Evolutionary conservation across 2,888 invertebrate genomes (phyloP), one percentile per base, ranked within the genome.

Genomic region (Tachystola acroxantha): DNA sequence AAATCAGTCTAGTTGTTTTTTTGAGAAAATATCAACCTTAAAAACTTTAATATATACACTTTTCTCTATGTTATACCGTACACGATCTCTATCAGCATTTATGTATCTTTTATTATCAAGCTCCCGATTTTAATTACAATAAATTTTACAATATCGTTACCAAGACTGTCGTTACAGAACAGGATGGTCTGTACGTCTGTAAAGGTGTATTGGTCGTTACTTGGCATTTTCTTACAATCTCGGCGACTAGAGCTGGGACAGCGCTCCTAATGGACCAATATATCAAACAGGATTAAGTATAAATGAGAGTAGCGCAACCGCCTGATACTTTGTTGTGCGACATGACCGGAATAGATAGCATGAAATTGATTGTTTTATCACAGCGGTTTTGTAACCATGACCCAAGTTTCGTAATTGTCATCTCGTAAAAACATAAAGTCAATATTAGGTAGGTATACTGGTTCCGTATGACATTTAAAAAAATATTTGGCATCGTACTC

Each of bases 281-380:
- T 79, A 80, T 84, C 82, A 82, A 79, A 80, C 60, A 67, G 80
- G 79, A 82, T 84, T 82, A 79, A 71, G 66, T 77, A 70, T 73
- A 79, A 80, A 81, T 75, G 77, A 76, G 78, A 73, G 65, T 54
- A 69, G 64, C 68, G 62, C 66, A 71, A 61, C 64, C 60, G 62
- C 62, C 64, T 66, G 67, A 67, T 76, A 75, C 69, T 73, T 71
- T 67, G 70, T 72, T 65, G 63, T 66, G 58, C 69, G 64, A 65
- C 72, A 74, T 66, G 70, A 69, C 71, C 57, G 37, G 70, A 73
- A 75, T 72, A 62, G 60, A 63, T 65, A 62, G 48, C 48, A 46
- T 42, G 40, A 52, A 57, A 65, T 65, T 66, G 55, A 61, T 56
- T 55, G 53, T 62, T 52, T 52, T 58, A 51, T 53, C 51, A 53